These are phyloP conservation scores for Bradypodion ventrale DNA, from an alignment of 2,797 vertebrate genomes.

Conservation along the genomic window DNA sequence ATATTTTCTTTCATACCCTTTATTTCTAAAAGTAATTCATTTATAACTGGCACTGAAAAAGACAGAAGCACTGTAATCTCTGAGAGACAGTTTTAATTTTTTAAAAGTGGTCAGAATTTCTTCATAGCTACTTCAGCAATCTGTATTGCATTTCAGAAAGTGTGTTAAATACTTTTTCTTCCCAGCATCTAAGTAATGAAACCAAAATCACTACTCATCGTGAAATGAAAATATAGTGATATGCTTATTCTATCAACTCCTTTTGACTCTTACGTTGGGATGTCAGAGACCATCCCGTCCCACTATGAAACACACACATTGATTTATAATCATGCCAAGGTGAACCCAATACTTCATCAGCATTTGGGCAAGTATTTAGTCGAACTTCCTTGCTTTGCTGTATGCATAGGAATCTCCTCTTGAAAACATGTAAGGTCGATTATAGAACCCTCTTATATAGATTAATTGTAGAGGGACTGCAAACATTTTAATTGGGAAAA, in stretches of 20 bases:
- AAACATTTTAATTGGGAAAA: not conserved
- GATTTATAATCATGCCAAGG: not conserved
- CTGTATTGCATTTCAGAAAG: slow-evolving; percentile 1
- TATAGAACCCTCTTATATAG: not conserved
- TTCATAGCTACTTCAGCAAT: not conserved
- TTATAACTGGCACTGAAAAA: not conserved
- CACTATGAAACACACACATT: no score
- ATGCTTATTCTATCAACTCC: not conserved
- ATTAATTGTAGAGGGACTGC: not conserved
- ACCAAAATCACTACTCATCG: not conserved
- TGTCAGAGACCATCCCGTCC: not conserved
- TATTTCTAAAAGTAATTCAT: not conserved
- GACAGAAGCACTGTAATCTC: not conserved
- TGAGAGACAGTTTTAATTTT: slow-evolving; percentile 2
- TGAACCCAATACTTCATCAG: not conserved
- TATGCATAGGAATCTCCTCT: not conserved
- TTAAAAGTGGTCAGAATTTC: not conserved
- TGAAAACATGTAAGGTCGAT: not conserved
- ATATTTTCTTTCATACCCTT: not conserved
- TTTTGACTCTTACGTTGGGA: not conserved
- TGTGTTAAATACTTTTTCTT: not conserved
- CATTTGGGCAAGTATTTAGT: not conserved
- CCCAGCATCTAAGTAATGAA: not conserved
- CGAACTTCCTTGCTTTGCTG: not conserved
- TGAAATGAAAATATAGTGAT: not conserved